Base-by-base conservation (phyloP, 2,888 invertebrate genomes). In the Phrixothrix hirtus region DNA sequence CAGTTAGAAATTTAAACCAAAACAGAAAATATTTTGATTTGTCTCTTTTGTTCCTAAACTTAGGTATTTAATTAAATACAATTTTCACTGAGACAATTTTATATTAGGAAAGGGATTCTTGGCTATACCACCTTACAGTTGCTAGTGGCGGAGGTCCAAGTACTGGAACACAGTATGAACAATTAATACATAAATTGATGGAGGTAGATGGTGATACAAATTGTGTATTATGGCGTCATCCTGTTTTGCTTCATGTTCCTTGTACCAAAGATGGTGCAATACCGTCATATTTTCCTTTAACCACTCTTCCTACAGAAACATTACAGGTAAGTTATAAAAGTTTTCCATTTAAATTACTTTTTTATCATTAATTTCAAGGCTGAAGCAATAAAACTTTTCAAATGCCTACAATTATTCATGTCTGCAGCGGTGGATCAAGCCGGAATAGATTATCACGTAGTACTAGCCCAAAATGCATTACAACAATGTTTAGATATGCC, bases 361-460 rank as follows among this genome's bases (percentile, higher is more conserved):
- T n/a, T 30, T 29, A 17, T 21, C 6, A 27, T 68, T 63, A 13
- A n/a, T n/a, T n/a, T n/a, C n/a, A 50, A 75, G 75, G 84, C 87
- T 1, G 95, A 95, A 78, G 95, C 95, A 49, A 83, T 95, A 62
- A 95, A 96, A 76, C 79, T 96, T 57, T 96, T 95, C 73, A 95
- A 95, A 92, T 93, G 95, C 75, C 89, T 94, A 62, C 94, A 96
- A 73, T 83, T 97, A 60, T 98, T 97, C 79, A 94, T 93, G 85
- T 95, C 94, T 1, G 95, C 96, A 58, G 89, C 92, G 32, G 91
- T 98, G 63, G 95, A 96, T 77, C 92, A 92, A 70, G 91, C 95
- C 44, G 93, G 95, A 70, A 92, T 97, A 66, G 97, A 98, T 79
- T 95, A 96, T 78, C 97, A 98, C 78, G 95, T 98, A 68, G 93